phyloP scores from a whole-genome alignment of 2,113 vertebrate genomes.

The Boleophthalmus pectinirostris region DNA sequence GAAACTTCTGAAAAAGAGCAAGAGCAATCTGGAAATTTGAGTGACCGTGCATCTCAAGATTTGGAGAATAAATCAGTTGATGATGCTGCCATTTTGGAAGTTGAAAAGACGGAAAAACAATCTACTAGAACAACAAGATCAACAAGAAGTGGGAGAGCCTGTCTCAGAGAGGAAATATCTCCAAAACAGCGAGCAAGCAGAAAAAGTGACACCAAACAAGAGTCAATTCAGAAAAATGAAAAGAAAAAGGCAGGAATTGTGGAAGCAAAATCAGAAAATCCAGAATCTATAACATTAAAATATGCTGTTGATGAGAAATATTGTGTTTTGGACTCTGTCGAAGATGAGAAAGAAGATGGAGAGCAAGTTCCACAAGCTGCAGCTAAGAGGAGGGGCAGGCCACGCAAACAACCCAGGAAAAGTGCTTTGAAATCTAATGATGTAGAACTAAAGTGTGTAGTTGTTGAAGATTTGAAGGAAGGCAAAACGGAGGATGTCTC shows the following conservation, averaged over 20 bases:
- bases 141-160: conserved; percentile 9
- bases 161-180: conserved; percentile 21
- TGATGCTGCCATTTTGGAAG: conserved; percentile 41
- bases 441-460: too few species aligned
- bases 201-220: not conserved
- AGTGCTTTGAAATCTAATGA: not conserved
- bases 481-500: not conserved
- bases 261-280: conserved; percentile 15
- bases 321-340: conserved; percentile 52
- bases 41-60: not conserved
- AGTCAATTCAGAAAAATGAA: not conserved
- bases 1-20: conserved; percentile 22
- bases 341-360: conserved; percentile 3
- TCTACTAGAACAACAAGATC: conserved; percentile 1
- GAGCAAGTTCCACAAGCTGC: not conserved
- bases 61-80: conserved; percentile 2
- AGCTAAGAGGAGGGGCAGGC: not conserved
- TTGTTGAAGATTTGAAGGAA: not conserved
- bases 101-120: conserved; percentile 31
- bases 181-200: conserved; percentile 16
- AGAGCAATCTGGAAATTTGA: not conserved
- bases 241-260: conserved; percentile 23
- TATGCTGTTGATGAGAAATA: conserved; percentile 18
- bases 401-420: not conserved
- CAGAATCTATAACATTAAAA: not conserved